Base-by-base conservation (phyloP, 2,888 invertebrate genomes). In the Eustalomyia histrio region DNA sequence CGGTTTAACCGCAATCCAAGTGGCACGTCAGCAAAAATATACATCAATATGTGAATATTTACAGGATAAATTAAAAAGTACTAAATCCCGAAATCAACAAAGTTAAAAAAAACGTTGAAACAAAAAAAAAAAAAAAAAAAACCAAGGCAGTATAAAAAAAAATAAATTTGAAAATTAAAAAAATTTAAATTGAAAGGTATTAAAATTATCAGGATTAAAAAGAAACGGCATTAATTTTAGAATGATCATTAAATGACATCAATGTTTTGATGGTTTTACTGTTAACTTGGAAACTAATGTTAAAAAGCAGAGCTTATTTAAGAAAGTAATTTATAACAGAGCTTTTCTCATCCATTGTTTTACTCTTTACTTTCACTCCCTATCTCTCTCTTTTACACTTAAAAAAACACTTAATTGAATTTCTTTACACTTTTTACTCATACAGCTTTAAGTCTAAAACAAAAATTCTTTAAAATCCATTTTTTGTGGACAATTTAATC, bases 1-100 rank as follows among this genome's bases (percentile, higher is more conserved):
- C 78, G 94, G 94, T 3, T 91, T 92, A 65, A 94, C 94, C 0
- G 92, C 96, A 17, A 90, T 92, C 68, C 94, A 94, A 87, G 91
- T 94, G 80, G 95, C 96, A 2, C 87, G 89, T 50, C 88, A 90
- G 63, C 90, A 91, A 83, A 90, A 91, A 78, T 91, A 87, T 83
- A 85, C 86, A 69, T 88, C 90, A 50, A 90, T 91, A 71, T 89
- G 88, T 65, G 91, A 91, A 73, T 91, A 91, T 82, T 83, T 91
- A 69, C 88, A 89, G 79, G 91, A 91, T 24, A 87, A 88, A 14
- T 78, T 88, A 76, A 87, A 88, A 3, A 80, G 29, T 33, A 61
- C 55, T 43, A 64, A 81, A 74, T 39, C 47, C 6, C 33, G 81
- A 61, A 78, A 71, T 29, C 65, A 65, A 63, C 74, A 81, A 67